Evolutionary conservation across 2,888 invertebrate genomes (phyloP), one percentile per base, ranked within the genome.

Genomic region (Cataglyphis albicans): DNA sequence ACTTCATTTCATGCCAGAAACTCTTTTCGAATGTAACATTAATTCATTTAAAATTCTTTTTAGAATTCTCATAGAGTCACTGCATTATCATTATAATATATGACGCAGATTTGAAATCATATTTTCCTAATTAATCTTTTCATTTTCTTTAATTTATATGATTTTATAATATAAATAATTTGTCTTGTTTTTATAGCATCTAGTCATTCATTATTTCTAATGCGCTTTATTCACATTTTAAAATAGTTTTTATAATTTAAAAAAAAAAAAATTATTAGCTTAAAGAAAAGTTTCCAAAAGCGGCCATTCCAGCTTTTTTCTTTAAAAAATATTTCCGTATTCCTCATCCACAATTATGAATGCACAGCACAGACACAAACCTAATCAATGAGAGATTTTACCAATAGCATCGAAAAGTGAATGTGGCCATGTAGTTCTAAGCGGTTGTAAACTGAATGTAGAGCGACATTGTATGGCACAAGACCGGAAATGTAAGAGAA

Each of bases 1-100:
- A 32, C 78, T 84, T 73, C 75, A 73, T 84, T 21, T 67, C 55
- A 83, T 52, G 75, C 82, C 70, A 85, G 73, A 81, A 84, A 86
- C 72, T 76, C 73, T 85, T 83, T 38, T 70, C 82, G 57, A 21
- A 48, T 15, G n/a, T 73, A 84, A 83, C 81, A 82, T 75, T 84
- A 74, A 88, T 83, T 83, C 61, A 38, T 84, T 74, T 12, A 59
- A 48, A 41, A 32, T 57, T 82, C 38, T 29, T 44, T 64, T 84
- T 29, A 29, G 2, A 29, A 29, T 29, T 29, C 29, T 29, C 29
- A 32, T 21, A 4, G 1, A 35, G 3, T 59, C 25, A 67, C 10
- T 25, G 10, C 63, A 76, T 59, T 44, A 35, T 38, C 0, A 12
- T 59, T 35, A 21, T 15, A 29, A 57, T 44, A 57, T 4, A 25